These are phyloP conservation scores for Saguinus imperator DNA, from an alignment of 2,113 vertebrate genomes.

Conservation along the genomic window DNA sequence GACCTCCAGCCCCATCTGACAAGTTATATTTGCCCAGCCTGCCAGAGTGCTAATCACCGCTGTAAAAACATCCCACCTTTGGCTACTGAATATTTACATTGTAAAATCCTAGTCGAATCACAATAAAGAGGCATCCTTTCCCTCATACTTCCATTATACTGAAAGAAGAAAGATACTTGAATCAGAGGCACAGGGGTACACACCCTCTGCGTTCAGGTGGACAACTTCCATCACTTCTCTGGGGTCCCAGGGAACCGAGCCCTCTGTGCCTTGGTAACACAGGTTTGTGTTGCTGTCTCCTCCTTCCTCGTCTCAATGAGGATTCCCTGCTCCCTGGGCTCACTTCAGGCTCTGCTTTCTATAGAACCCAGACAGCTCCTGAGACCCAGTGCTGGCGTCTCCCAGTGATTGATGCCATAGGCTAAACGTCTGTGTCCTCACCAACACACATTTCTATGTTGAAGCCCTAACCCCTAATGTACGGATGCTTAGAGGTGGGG, in stretches of 20 bases:
- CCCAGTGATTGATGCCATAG: too few species aligned
- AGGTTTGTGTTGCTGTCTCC: not conserved
- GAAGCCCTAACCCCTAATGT: not conserved
- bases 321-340: not conserved
- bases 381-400: not conserved
- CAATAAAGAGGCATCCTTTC: fast-evolving
- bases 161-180: too few species aligned
- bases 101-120: not conserved
- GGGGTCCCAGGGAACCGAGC: not conserved
- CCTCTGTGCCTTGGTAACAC: not conserved
- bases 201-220: not conserved
- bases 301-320: not conserved
- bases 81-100: not conserved
- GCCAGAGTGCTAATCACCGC: not conserved
- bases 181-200: not conserved
- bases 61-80: not conserved
- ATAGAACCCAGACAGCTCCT: not conserved
- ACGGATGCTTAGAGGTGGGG: not conserved
- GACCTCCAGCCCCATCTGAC: not conserved
- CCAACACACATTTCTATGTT: not conserved
- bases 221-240: not conserved
- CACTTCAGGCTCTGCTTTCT: not conserved
- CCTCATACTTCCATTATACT: fast-evolving
- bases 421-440: not conserved
- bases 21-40: not conserved